phyloP scores from a whole-genome alignment of 2,113 vertebrate genomes.

The Garra rufa region DNA sequence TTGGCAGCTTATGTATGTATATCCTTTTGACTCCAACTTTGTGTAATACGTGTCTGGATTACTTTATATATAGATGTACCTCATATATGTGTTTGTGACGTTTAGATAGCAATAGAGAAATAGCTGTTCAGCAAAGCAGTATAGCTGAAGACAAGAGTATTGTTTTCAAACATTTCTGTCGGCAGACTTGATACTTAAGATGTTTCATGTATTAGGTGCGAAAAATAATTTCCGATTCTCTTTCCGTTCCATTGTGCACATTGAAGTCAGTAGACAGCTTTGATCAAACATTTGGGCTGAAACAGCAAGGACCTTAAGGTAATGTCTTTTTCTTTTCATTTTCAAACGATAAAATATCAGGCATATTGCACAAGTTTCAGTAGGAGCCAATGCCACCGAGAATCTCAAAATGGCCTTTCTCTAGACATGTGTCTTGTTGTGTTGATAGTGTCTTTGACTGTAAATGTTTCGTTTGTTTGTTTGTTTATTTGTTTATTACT shows the following conservation, averaged over 20 bases:
- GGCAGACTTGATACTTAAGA: slow-evolving; percentile 42
- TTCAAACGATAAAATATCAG: slow-evolving; percentile 28
- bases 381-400: slow-evolving; percentile 39
- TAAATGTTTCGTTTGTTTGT: slow-evolving; percentile 62
- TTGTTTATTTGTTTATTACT: slow-evolving; percentile 63
- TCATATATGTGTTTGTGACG: slow-evolving; percentile 72
- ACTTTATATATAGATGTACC: slow-evolving; percentile 66
- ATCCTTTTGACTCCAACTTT: slow-evolving; percentile 64
- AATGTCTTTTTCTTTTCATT: not conserved
- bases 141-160: slow-evolving; percentile 55
- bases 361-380: slow-evolving; percentile 35
- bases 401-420: slow-evolving; percentile 47
- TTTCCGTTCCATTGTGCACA: slow-evolving; percentile 38
- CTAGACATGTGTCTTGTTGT: slow-evolving; percentile 62
- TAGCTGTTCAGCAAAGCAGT: slow-evolving; percentile 63
- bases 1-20: slow-evolving; percentile 55
- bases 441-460: slow-evolving; percentile 71
- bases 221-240: slow-evolving; percentile 33
- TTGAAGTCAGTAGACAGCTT: slow-evolving; percentile 23
- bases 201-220: slow-evolving; percentile 45
- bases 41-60: slow-evolving; percentile 73
- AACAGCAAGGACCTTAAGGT: slow-evolving; percentile 30
- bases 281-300: slow-evolving; percentile 34
- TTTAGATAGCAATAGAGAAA: slow-evolving; percentile 75
- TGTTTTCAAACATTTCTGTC: slow-evolving; percentile 60